These are phyloP conservation scores for Coreius guichenoti DNA, from an alignment of 2,797 vertebrate species.

Conservation along the genomic window DNA sequence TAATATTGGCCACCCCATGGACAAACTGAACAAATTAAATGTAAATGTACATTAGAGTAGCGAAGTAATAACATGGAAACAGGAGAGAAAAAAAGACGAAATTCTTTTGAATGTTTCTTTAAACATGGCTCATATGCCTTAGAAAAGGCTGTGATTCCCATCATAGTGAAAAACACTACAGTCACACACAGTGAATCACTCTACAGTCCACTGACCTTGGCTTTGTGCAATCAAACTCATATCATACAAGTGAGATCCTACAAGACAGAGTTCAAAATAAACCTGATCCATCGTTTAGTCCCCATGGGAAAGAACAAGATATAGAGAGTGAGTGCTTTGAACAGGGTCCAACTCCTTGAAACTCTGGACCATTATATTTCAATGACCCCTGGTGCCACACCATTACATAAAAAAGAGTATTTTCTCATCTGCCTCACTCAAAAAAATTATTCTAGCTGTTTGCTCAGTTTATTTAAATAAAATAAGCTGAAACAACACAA, in stretches of 20 bases:
- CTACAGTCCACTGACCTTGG: conserved; percentile 40
- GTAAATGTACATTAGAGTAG: background rate
- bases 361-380: conserved; percentile 52
- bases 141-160: background rate
- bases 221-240: conserved; percentile 41
- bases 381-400: conserved; percentile 39
- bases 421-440: conserved; percentile 34
- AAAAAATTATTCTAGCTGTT: too few relatives aligned
- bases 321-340: conserved; percentile 42
- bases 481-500: too few relatives aligned
- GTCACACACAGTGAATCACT: conserved; percentile 23
- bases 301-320: conserved; percentile 34
- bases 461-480: too few relatives aligned
- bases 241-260: conserved; percentile 23
- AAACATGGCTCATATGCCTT: background rate
- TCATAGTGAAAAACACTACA: conserved; percentile 42
- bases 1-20: background rate
- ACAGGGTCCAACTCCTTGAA: conserved; percentile 43
- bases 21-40: background rate
- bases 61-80: background rate
- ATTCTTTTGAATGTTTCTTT: background rate
- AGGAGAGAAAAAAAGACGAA: background rate
- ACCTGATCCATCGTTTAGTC: conserved; percentile 41
- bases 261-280: conserved; percentile 49
- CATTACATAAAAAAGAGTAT: conserved; percentile 44